Percentiles rank a stretch among this genome's conserved stretches.
phyloP scores from a whole-genome alignment of 2,888 invertebrate genomes.

The Apamea sordens region DNA sequence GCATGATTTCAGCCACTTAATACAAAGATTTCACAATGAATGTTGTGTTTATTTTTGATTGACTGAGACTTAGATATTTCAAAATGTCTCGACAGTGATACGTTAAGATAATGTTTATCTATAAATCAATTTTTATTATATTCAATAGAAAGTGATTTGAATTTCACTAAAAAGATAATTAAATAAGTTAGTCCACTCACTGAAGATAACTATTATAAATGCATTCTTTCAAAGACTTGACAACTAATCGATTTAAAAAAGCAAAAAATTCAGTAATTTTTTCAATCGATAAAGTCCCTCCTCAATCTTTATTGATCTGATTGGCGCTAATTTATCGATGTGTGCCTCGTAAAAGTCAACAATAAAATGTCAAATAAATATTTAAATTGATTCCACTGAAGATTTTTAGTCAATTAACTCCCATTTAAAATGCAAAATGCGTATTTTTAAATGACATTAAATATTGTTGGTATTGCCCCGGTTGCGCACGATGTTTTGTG shows the following conservation, averaged over 20 bases:
- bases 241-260: constrained; percentile 14
- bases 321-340: constrained; percentile 54
- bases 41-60: constrained; percentile 16
- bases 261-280: not conserved
- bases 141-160: not conserved
- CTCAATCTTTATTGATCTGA: constrained; percentile 35
- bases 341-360: constrained; percentile 53
- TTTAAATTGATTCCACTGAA: constrained; percentile 46
- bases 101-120: not conserved
- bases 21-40: constrained; percentile 3
- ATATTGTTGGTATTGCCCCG: constrained; percentile 25
- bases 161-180: not conserved
- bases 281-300: constrained; percentile 21
- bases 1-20: constrained; percentile 14
- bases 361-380: constrained; percentile 53
- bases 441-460: constrained; percentile 27
- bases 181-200: not conserved
- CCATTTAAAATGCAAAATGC: constrained; percentile 44
- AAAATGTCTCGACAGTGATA: constrained; percentile 10
- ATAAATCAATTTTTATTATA: not conserved
- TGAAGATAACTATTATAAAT: not conserved
- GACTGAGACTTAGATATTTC: constrained; percentile 3
- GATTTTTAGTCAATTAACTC: constrained; percentile 45
- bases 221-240: not conserved
- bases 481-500: constrained; percentile 2